A percentile compares a stretch with the other conserved stretches of the same genome.
Conservation (phyloP, 2,797 vertebrate species). For the Darevskia nairensis region DNA sequence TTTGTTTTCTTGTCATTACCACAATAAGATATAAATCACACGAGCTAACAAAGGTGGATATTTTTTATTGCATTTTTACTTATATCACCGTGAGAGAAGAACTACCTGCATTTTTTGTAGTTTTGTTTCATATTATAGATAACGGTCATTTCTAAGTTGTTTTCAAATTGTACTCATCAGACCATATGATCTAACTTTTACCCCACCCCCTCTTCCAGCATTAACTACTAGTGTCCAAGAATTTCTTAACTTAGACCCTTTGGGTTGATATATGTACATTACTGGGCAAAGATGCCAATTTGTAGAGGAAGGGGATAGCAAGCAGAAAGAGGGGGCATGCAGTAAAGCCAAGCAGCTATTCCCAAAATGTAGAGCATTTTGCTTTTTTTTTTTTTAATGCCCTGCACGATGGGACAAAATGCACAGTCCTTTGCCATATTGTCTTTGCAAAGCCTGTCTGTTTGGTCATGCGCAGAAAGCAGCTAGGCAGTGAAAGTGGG, state of each 20-base stretch:
- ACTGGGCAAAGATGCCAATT: neutral
- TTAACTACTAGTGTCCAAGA: slow-evolving; percentile 47
- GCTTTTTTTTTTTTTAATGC: neutral
- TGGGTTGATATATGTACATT: neutral
- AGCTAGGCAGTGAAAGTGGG: slow-evolving; percentile 64
- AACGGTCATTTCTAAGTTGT: neutral
- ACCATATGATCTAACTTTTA: neutral
- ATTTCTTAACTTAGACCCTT: slow-evolving; percentile 6
- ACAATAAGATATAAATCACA: neutral
- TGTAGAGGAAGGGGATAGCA: neutral
- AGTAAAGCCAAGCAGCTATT: slow-evolving; percentile 18
- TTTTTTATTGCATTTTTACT: neutral
- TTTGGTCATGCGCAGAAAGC: slow-evolving; percentile 76
- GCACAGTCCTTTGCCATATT: slow-evolving; percentile 40
- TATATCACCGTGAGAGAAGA: neutral
- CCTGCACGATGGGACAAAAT: slow-evolving; percentile 30
- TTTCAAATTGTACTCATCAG: slow-evolving; percentile 3
- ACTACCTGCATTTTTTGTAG: neutral
- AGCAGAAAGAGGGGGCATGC: neutral
- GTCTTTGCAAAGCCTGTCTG: slow-evolving; percentile 57
- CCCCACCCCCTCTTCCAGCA: neutral
- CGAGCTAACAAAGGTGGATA: neutral
- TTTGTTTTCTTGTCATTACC: slow-evolving; percentile 2
- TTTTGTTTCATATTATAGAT: slow-evolving; percentile 2
- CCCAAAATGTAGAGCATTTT: slow-evolving; percentile 29